A percentile compares a stretch with the other conserved stretches of the same genome.
Evolutionary conservation across 2,797 vertebrate genomes (phyloP).

Genomic region (Myotis planiceps): DNA sequence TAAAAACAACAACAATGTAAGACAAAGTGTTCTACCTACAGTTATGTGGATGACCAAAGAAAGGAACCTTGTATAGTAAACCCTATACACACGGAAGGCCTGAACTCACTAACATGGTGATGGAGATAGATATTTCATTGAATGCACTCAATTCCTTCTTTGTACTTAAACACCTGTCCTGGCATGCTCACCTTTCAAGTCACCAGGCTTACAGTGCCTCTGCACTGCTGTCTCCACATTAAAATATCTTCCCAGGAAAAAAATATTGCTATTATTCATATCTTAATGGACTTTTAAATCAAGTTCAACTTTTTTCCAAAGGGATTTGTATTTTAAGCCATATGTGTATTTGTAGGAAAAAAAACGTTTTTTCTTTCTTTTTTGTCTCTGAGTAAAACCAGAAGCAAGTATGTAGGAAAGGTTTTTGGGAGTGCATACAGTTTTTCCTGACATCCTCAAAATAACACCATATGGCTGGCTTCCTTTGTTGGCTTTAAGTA

Average conservation of each 20-base stretch:
- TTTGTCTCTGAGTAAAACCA: neutral
- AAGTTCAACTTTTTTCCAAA: neutral
- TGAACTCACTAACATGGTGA: neutral
- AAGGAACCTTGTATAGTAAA: neutral
- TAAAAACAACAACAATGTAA: neutral
- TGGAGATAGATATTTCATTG: neutral
- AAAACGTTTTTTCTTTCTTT: neutral
- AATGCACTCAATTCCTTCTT: neutral
- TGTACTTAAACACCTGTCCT: neutral
- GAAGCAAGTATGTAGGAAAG: neutral
- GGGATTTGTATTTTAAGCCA: neutral
- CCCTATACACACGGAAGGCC: neutral
- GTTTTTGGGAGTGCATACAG: neutral
- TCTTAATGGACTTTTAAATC: neutral
- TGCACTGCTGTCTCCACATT: neutral
- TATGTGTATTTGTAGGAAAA: neutral
- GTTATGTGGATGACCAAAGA: neutral
- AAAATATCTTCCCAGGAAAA: neutral
- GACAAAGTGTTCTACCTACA: neutral
- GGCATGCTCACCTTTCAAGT: neutral
- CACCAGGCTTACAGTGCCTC: neutral
- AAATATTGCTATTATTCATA: neutral
- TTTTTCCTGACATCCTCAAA: slow-evolving; percentile 20
- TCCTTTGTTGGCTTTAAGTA: slow-evolving; percentile 12
- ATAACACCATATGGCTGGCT: neutral